Evolutionary conservation across 2,888 invertebrate species (phyloP).

Genomic region (Drosophila merina): DNA sequence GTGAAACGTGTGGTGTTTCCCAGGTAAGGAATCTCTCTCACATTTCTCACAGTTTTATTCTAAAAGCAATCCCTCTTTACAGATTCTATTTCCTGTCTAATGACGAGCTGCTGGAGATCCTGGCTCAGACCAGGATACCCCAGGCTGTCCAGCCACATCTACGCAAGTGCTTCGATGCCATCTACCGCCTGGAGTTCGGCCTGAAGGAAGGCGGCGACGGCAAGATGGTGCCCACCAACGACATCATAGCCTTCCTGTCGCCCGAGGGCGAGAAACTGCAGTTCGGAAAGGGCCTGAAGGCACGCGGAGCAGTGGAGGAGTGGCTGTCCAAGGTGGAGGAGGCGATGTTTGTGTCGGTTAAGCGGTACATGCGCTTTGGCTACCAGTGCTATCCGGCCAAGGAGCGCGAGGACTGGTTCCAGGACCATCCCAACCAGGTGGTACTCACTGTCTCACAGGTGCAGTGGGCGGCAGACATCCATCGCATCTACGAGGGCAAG

Average conservation of each 20-base stretch:
- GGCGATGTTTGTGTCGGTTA: constrained; percentile 92
- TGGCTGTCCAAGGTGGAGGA: constrained; percentile 96
- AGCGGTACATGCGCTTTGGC: constrained; percentile 90
- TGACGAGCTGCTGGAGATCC: constrained; percentile 94
- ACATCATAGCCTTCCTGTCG: constrained; percentile 94
- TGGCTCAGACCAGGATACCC: constrained; percentile 95
- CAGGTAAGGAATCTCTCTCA: constrained; percentile 81
- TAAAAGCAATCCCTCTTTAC: background rate
- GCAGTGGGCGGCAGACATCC: constrained; percentile 94
- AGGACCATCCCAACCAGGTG: constrained; percentile 86
- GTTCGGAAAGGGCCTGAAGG: constrained; percentile 92
- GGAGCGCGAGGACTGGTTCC: constrained; percentile 90
- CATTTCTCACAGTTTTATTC: too few relatives aligned
- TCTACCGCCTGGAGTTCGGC: constrained; percentile 91
- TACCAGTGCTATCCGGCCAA: constrained; percentile 88
- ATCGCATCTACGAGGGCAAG: constrained; percentile 87
- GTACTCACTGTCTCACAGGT: constrained; percentile 94
- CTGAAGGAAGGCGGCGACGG: constrained; percentile 86
- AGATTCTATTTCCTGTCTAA: constrained; percentile 94
- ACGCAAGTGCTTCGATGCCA: constrained; percentile 94
- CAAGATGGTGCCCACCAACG: constrained; percentile 88
- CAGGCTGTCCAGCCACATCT: constrained; percentile 95
- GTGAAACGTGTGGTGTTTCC: constrained; percentile 95
- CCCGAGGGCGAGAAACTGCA: constrained; percentile 93
- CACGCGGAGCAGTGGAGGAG: constrained; percentile 95